Conservation (phyloP, 2,113 vertebrate species). For the Salvelinus fontinalis region DNA sequence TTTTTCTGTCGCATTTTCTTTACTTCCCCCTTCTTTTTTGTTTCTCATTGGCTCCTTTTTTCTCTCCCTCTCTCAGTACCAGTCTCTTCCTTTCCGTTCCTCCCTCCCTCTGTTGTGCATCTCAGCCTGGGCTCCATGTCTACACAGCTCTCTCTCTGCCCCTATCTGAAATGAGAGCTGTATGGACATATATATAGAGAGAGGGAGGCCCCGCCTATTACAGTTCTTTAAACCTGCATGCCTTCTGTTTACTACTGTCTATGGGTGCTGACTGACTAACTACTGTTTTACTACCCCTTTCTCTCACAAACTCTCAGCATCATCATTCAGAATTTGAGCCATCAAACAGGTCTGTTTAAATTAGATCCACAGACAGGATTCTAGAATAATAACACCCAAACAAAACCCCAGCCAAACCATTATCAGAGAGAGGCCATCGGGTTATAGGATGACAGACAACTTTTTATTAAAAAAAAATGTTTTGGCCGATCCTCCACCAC, state of each 20-base stretch:
- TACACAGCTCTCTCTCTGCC: conserved; percentile 53
- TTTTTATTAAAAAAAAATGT: not conserved
- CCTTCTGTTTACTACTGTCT: not conserved
- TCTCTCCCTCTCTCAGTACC: no score
- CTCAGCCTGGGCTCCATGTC: conserved; percentile 66
- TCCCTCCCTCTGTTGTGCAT: conserved; percentile 29
- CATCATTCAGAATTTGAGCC: no score
- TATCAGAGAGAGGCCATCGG: not conserved
- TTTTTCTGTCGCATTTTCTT: not conserved
- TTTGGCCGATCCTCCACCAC: no score
- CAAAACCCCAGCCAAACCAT: not conserved
- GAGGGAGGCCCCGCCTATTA: conserved; percentile 39
- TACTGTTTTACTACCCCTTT: no score
- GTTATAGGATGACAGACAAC: not conserved
- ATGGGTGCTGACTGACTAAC: no score
- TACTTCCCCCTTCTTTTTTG: not conserved
- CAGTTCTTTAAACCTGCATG: not conserved
- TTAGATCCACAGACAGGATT: no score
- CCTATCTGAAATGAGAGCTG: conserved; percentile 73
- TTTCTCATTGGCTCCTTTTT: not conserved
- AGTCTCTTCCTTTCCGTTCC: no score
- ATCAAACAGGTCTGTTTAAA: no score
- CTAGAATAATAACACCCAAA: not conserved
- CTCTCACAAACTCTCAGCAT: no score
- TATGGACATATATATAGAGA: conserved; percentile 63